These are phyloP conservation scores for Buathra laborator DNA, from an alignment of 2,888 invertebrate species.

Conservation along the genomic window DNA sequence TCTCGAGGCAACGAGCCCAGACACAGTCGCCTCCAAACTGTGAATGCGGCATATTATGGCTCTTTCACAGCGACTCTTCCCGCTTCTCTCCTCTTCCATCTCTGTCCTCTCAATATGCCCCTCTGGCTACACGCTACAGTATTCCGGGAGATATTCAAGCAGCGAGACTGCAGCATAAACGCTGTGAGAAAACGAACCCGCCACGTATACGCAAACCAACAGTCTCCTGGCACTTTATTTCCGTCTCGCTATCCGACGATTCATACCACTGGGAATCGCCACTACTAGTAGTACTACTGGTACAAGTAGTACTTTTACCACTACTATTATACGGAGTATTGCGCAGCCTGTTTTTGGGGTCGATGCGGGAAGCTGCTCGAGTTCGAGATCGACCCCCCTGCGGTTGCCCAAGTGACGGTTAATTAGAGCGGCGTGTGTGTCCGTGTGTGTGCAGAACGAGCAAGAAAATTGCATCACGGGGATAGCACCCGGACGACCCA, in stretches of 20 bases:
- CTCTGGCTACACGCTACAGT: neutral
- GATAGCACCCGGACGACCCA: conserved; percentile 19
- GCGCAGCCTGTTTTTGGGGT: conserved; percentile 49
- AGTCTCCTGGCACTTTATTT: conserved; percentile 17
- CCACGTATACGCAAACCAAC: neutral
- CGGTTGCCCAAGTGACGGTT: conserved; percentile 58
- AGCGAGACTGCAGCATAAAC: neutral
- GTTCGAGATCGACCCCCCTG: conserved; percentile 40
- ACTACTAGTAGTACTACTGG: neutral
- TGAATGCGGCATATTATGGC: conserved; percentile 65
- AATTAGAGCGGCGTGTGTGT: conserved; percentile 45
- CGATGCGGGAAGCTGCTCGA: conserved; percentile 42
- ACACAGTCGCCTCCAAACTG: conserved; percentile 67
- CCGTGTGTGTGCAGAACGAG: conserved; percentile 15
- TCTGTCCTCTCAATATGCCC: conserved; percentile 21
- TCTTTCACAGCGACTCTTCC: conserved; percentile 41
- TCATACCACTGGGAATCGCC: neutral
- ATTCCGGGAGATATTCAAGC: neutral
- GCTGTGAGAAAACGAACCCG: neutral
- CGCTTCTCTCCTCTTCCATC: conserved; percentile 9
- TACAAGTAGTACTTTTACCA: conserved; percentile 7
- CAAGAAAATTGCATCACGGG: conserved; percentile 45
- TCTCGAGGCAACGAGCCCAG: conserved; percentile 47
- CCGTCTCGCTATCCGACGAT: neutral
- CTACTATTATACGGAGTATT: conserved; percentile 31